A percentile compares a stretch with the other conserved stretches of the same genome.
Evolutionary conservation across 2,888 invertebrate species (phyloP).

Genomic region (Agonopterix alstromeriana): DNA sequence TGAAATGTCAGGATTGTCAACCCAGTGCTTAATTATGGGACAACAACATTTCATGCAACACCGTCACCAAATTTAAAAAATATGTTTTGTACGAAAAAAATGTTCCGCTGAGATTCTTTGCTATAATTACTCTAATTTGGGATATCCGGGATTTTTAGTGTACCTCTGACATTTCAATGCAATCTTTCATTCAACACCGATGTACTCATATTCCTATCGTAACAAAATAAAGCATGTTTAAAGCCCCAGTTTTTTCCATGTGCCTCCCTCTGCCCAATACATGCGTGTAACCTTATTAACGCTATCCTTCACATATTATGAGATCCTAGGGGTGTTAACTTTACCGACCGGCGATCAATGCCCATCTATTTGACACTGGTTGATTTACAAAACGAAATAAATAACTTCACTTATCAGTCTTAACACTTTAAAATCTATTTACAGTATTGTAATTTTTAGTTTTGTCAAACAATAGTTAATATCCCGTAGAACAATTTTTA

Average conservation of each 20-base stretch:
- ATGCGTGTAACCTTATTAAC: background rate
- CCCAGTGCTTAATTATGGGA: too few species aligned
- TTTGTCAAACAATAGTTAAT: constrained; percentile 30
- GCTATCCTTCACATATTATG: constrained; percentile 14
- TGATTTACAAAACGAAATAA: constrained; percentile 68
- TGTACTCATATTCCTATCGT: too few species aligned
- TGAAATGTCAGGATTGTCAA: too few species aligned
- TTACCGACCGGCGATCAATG: constrained; percentile 29
- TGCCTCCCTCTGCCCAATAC: background rate
- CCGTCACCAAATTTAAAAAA: too few species aligned
- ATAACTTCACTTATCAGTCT: constrained; percentile 75
- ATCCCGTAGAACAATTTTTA: constrained; percentile 16
- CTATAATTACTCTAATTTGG: too few species aligned
- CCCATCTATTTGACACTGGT: constrained; percentile 67
- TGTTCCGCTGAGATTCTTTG: too few species aligned
- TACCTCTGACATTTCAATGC: too few species aligned
- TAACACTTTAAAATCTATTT: constrained; percentile 70
- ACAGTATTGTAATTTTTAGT: constrained; percentile 59
- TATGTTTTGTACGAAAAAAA: too few species aligned
- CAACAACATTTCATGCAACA: too few species aligned
- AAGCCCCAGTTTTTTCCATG: constrained; percentile 11
- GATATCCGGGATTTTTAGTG: too few species aligned
- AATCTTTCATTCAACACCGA: too few species aligned
- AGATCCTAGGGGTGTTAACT: constrained; percentile 50
- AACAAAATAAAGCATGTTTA: constrained; percentile 25